Evolutionary conservation across 2,797 vertebrate species (phyloP), one percentile per base, ranked within the genome.

Genomic region (Emys orbicularis): DNA sequence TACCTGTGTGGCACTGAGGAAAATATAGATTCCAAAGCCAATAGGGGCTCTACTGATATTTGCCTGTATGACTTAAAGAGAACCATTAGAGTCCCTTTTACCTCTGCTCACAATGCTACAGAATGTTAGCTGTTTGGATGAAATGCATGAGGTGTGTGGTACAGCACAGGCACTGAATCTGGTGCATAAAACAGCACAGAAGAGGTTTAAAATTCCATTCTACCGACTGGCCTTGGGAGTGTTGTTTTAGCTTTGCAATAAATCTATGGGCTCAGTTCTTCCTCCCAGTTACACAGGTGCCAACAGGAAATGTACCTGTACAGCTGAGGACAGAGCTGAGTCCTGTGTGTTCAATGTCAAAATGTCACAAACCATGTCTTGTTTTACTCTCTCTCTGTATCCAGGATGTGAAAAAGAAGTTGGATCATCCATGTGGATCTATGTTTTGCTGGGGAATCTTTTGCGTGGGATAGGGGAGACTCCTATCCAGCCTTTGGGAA

Each of bases 391-490:
- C 56, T 83, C 13, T 31, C 31, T 37, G 16, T 27, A 25, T 59
- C 4, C 93, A 99, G 99, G 97, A 34, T 99, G 99, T 95, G 98
- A 98, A 91, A 96, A 96, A 44, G 99, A 99, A 95, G 89, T 97
- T 72, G 98, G 98, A 5, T 97, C 98, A 29, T 98, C 98, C 94
- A 98, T 98, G 98, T 99, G 99, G 99, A 97, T 99, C 80, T 99
- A 99, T 44, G 98, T 99, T 90, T 98, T 99, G 47, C 96, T 99
- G 10, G 99, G 99, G 23, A 99, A 99, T 86, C 98, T 99, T 54
- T 93, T 99, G 53, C 99, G 99, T 87, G 99, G 99, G 81, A 98
- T 99, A 83, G 99, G 99, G 53, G 99, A 99, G 97, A 98, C 99
- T 9, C 99, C 99, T 0, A 98, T 99, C 77, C 99, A 99, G 90